Conservation (phyloP, 23 tunicate genomes). For the Oikopleura vanhoeffeni region DNA sequence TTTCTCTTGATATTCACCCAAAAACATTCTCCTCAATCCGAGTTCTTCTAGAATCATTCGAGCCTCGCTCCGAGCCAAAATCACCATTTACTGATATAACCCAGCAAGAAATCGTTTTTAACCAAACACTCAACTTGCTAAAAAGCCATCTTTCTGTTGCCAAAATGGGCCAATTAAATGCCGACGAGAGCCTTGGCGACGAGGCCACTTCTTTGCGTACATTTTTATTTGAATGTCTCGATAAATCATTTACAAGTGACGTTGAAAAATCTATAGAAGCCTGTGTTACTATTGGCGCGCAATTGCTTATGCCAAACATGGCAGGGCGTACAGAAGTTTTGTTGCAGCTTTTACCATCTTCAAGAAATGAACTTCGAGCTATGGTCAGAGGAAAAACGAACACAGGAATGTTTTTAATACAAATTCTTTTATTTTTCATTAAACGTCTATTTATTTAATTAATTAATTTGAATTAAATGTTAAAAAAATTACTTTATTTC, state of each 20-base stretch:
- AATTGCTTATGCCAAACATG: slow-evolving; percentile 60
- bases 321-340: slow-evolving; percentile 34
- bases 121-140: neutral
- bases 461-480: too few relatives aligned
- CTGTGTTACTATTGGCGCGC: slow-evolving; percentile 65
- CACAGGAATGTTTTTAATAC: too few relatives aligned
- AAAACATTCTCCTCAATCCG: neutral
- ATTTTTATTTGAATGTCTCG: neutral
- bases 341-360: slow-evolving; percentile 28
- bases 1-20: neutral
- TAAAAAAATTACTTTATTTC: too few relatives aligned
- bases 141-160: neutral
- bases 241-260: neutral
- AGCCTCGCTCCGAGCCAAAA: neutral
- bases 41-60: neutral
- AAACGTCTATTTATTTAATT: too few relatives aligned
- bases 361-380: slow-evolving; percentile 16
- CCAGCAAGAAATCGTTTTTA: neutral
- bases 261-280: neutral
- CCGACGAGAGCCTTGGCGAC: neutral
- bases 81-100: neutral
- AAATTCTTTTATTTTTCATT: too few relatives aligned
- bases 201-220: neutral
- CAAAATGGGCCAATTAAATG: neutral
- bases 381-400: neutral